Percentiles rank a stretch among this genome's conserved stretches.
Conservation (phyloP, 1,140 invertebrate species). For the Scaptomyza graminum region DNA sequence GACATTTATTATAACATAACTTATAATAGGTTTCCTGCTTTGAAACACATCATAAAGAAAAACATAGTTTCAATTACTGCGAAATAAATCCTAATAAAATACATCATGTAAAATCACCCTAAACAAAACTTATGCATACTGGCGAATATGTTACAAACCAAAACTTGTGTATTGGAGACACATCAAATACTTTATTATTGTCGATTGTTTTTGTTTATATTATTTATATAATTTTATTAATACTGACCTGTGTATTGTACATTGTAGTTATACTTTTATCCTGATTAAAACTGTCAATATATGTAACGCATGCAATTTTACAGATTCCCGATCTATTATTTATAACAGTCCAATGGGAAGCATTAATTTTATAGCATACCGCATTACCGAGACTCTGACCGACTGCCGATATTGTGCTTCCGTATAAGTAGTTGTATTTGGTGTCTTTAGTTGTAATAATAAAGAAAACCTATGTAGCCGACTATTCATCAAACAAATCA, state of each 20-base stretch:
- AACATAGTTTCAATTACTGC: constrained; percentile 38
- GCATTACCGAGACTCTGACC: constrained; percentile 13
- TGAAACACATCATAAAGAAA: constrained; percentile 44
- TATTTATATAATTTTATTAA: constrained; percentile 7
- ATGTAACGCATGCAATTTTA: constrained; percentile 15
- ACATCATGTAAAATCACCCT: constrained; percentile 38
- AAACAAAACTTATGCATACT: constrained; percentile 21
- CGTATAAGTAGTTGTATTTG: constrained; percentile 21
- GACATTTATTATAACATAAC: constrained; percentile 42
- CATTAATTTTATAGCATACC: constrained; percentile 14
- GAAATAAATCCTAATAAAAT: constrained; percentile 37
- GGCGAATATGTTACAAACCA: constrained; percentile 21
- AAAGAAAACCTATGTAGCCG: constrained; percentile 10
- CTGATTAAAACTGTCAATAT: constrained; percentile 17
- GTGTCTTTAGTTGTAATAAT: constrained; percentile 18
- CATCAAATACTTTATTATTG: constrained; percentile 1
- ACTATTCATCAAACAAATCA: constrained; percentile 14
- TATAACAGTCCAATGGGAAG: constrained; percentile 16
- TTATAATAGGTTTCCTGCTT: constrained; percentile 54
- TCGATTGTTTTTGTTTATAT: constrained; percentile 1
- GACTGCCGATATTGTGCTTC: constrained; percentile 31
- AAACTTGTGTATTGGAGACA: constrained; percentile 14
- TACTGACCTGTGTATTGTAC: constrained; percentile 23
- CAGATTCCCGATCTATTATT: not conserved
- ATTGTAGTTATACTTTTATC: constrained; percentile 19